Conservation (phyloP, 2,888 invertebrate genomes). For the Cataglyphis albicans region DNA sequence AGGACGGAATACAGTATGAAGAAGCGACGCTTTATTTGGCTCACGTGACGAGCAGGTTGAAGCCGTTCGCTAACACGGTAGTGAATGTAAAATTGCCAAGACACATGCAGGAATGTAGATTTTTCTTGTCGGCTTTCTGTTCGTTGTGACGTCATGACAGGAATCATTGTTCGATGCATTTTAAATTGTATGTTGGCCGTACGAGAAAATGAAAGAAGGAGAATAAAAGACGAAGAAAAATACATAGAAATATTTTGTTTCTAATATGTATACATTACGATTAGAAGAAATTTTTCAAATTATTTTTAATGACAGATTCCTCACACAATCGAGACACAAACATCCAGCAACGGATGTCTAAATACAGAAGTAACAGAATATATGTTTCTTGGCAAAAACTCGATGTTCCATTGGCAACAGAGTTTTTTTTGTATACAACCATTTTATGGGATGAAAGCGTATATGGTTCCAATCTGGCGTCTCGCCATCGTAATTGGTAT, state of each 20-base stretch:
- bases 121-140: constrained; percentile 75
- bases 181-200: constrained; percentile 14
- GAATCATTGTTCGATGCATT: constrained; percentile 68
- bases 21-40: constrained; percentile 64
- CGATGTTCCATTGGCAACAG: constrained; percentile 6
- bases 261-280: background rate
- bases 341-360: background rate
- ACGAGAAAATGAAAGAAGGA: background rate
- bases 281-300: background rate
- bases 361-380: background rate
- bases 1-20: constrained; percentile 64
- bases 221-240: background rate
- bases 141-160: constrained; percentile 67
- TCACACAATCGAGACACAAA: background rate
- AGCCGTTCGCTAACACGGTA: constrained; percentile 53
- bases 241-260: background rate
- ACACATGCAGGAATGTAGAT: constrained; percentile 75
- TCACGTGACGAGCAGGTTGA: constrained; percentile 53
- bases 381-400: constrained; percentile 10
- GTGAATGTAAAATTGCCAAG: constrained; percentile 72
- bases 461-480: constrained; percentile 22
- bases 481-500: constrained; percentile 37
- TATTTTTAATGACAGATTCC: constrained; percentile 4
- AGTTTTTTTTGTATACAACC: constrained; percentile 19
- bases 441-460: constrained; percentile 2